Evolutionary conservation across 2,888 invertebrate genomes (phyloP).

Genomic region (Orchestes rusci): DNA sequence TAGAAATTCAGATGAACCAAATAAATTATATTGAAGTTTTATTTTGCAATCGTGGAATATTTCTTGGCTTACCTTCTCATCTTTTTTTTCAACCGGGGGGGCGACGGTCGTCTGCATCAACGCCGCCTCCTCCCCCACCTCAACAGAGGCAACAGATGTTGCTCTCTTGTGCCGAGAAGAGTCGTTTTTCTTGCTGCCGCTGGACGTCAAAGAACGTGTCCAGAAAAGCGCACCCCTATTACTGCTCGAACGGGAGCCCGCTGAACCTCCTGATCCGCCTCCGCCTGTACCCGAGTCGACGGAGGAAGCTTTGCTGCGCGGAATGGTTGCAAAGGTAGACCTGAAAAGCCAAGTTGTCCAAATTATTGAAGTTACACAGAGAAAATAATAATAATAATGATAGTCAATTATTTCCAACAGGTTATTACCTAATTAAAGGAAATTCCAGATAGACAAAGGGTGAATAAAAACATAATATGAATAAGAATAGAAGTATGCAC

Average conservation of each 20-base stretch:
- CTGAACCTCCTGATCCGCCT: slow-evolving; percentile 9
- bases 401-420: no score
- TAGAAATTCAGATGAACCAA: no score
- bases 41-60: no score
- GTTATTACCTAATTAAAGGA: no score
- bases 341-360: no score
- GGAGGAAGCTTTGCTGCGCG: slow-evolving; percentile 22
- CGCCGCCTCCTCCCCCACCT: slow-evolving; percentile 51
- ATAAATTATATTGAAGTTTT: no score
- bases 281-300: slow-evolving; percentile 43
- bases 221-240: slow-evolving; percentile 24
- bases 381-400: no score
- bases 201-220: slow-evolving; percentile 48
- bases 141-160: slow-evolving; percentile 39
- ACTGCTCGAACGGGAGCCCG: slow-evolving; percentile 11
- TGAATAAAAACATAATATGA: no score
- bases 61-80: slow-evolving; percentile 33
- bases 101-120: slow-evolving; percentile 43
- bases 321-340: slow-evolving; percentile 24
- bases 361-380: no score
- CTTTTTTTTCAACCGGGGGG: slow-evolving; percentile 42
- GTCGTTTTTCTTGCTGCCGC: slow-evolving; percentile 49
- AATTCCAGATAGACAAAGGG: no score
- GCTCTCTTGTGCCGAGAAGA: slow-evolving; percentile 21
- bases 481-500: no score